Evolutionary conservation across 2,888 invertebrate genomes (phyloP).

Genomic region (Nudaria mundana): DNA sequence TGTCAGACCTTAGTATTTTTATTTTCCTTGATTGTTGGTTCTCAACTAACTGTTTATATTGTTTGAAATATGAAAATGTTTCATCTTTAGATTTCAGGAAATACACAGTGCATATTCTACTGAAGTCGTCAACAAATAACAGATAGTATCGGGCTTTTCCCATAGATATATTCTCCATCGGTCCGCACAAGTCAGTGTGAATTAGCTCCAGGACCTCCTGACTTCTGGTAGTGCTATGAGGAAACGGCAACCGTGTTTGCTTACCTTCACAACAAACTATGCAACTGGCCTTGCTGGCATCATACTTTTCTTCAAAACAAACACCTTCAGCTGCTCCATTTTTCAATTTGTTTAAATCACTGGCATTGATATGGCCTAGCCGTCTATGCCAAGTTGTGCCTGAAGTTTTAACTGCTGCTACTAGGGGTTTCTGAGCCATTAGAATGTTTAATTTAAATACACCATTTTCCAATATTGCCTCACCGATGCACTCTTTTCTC

Average conservation of each 20-base stretch:
- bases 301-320: slow-evolving; percentile 6
- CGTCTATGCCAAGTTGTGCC: slow-evolving; percentile 17
- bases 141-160: slow-evolving; percentile 2
- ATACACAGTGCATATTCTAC: slow-evolving; percentile 2
- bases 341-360: slow-evolving; percentile 17
- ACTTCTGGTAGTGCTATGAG: slow-evolving; percentile 1
- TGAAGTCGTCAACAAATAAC: slow-evolving; percentile 6
- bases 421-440: neutral
- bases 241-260: slow-evolving; percentile 18
- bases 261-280: slow-evolving; percentile 24
- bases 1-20: slow-evolving; percentile 7
- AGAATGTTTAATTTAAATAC: neutral
- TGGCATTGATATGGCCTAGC: slow-evolving; percentile 16
- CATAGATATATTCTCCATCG: neutral
- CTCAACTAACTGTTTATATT: slow-evolving; percentile 9
- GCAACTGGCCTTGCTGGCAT: slow-evolving; percentile 12
- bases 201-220: slow-evolving; percentile 7
- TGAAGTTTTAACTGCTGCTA: slow-evolving; percentile 1
- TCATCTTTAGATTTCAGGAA: slow-evolving; percentile 5
- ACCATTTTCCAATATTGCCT: slow-evolving; percentile 4
- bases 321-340: slow-evolving; percentile 20
- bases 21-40: slow-evolving; percentile 5
- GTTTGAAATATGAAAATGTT: slow-evolving; percentile 4
- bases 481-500: slow-evolving; percentile 11
- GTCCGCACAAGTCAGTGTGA: slow-evolving; percentile 1